Conservation (phyloP, 30 jellyfish, hydroid and myxozoan genomes). For the Phacellophora camtschatica region DNA sequence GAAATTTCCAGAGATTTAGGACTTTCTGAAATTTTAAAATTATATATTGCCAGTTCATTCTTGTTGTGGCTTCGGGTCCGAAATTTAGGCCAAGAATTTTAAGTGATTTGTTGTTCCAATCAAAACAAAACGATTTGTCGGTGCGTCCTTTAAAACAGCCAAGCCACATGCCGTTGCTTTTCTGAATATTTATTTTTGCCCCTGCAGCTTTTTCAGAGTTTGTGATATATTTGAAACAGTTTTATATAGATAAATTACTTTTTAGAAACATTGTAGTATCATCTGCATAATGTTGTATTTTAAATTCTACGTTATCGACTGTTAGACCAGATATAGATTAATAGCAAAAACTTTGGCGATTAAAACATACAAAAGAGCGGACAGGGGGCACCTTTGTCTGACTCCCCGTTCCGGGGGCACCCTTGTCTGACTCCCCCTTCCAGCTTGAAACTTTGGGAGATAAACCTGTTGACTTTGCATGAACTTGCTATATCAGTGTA, state of each 20-base stretch:
- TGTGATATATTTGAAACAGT: background rate
- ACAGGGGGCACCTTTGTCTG: background rate
- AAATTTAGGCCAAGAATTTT: background rate
- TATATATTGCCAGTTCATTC: background rate
- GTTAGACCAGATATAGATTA: background rate
- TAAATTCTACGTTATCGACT: background rate
- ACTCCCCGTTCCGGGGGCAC: background rate
- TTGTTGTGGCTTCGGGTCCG: background rate
- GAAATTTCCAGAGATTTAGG: slow-evolving; percentile 1
- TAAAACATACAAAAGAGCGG: background rate
- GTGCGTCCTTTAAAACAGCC: slow-evolving; percentile 25
- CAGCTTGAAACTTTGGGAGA: background rate
- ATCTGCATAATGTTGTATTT: background rate
- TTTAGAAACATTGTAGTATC: background rate
- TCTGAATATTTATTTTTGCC: slow-evolving; percentile 14
- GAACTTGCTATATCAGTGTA: background rate
- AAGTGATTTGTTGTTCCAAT: slow-evolving; percentile 18
- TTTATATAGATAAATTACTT: background rate
- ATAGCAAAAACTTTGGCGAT: background rate
- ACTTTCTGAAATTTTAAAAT: background rate
- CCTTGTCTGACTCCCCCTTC: background rate
- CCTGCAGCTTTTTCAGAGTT: slow-evolving; percentile 45
- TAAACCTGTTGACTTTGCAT: background rate
- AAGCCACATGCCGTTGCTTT: slow-evolving; percentile 45
- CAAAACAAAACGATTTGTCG: slow-evolving; percentile 5